Percentiles rank a stretch among this genome's conserved stretches.
These are phyloP conservation scores for Pantelozetes paolii DNA, from an alignment of 2,888 invertebrate species.

Conservation along the genomic window DNA sequence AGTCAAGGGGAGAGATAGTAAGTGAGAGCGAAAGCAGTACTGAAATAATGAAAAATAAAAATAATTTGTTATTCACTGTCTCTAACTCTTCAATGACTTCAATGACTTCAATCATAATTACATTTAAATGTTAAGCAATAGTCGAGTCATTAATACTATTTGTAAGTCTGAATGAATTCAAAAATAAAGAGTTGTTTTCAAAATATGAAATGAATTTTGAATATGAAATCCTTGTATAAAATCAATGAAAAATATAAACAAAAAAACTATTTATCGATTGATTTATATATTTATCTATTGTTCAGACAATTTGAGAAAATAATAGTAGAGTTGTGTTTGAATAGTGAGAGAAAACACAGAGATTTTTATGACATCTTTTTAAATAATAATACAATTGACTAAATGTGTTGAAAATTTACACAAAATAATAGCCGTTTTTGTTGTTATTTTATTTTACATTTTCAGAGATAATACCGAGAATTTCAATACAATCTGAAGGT, in stretches of 20 bases:
- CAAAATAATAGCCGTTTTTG: not conserved
- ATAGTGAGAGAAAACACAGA: too few relatives aligned
- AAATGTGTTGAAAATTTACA: not conserved
- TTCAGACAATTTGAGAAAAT: too few relatives aligned
- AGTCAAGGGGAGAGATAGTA: too few relatives aligned
- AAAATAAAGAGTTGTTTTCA: not conserved
- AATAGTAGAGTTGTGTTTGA: not conserved
- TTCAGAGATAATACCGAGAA: not conserved
- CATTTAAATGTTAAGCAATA: not conserved
- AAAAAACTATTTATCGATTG: too few relatives aligned
- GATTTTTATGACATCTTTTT: too few relatives aligned
- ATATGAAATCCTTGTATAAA: too few relatives aligned
- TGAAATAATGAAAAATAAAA: not conserved
- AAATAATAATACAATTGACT: not conserved
- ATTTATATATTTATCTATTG: too few relatives aligned
- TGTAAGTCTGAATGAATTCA: not conserved
- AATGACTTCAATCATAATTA: not conserved
- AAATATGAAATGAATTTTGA: too few relatives aligned
- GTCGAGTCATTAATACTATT: not conserved
- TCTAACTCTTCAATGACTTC: too few relatives aligned
- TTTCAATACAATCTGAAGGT: not conserved
- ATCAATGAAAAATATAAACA: too few relatives aligned
- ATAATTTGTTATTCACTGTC: not conserved
- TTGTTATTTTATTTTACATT: not conserved
- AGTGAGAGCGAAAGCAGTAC: too few relatives aligned